phyloP scores from a whole-genome alignment of 2,113 vertebrate genomes.

The Brachyhypopomus occidentalis region DNA sequence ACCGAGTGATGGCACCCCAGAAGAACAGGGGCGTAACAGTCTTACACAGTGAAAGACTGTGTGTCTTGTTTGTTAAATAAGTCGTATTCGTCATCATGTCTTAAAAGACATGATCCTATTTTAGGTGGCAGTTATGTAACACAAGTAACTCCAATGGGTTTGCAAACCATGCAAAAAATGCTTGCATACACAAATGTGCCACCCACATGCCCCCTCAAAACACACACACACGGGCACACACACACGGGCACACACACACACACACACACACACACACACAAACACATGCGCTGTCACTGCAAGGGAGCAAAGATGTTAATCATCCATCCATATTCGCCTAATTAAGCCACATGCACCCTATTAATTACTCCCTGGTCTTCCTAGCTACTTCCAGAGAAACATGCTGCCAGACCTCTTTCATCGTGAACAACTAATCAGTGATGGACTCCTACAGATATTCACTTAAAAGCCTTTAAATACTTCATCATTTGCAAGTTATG shows the following conservation, averaged over 20 bases:
- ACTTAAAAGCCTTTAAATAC: constrained; percentile 51
- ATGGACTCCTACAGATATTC: constrained; percentile 69
- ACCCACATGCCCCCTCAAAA: no score
- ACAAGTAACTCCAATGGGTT: no score
- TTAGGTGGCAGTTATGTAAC: no score
- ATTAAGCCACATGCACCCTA: constrained; percentile 68
- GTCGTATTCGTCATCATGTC: no score
- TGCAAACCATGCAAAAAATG: no score
- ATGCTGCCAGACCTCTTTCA: constrained; percentile 66
- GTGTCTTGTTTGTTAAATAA: no score
- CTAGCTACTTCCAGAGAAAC: constrained; percentile 69
- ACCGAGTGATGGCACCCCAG: no score
- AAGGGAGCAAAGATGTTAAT: constrained; percentile 76
- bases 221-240: constrained; percentile 12
- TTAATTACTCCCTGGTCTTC: constrained; percentile 70
- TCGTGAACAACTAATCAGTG: constrained; percentile 76
- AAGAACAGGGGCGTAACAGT: no score
- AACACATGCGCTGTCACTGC: constrained; percentile 58
- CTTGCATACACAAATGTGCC: no score
- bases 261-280: constrained; percentile 1
- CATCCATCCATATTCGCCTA: constrained; percentile 75
- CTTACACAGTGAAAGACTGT: no score
- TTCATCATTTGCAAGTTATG: constrained; percentile 37
- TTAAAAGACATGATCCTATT: no score
- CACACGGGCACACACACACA: constrained; percentile 13